These are phyloP conservation scores for Gila robusta DNA, from an alignment of 2,797 vertebrate genomes.

Conservation along the genomic window DNA sequence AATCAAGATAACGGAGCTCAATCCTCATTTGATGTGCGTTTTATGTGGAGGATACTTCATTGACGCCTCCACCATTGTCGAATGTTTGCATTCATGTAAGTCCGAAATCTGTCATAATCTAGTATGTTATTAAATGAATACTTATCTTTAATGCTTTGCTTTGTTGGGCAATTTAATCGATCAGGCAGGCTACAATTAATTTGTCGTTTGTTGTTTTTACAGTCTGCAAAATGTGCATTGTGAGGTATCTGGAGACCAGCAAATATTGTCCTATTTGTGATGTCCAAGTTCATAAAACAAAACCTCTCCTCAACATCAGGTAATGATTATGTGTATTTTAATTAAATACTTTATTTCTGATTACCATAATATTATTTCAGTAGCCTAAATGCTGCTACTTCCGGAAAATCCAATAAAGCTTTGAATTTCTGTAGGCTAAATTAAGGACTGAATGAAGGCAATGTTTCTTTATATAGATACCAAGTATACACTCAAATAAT, in stretches of 20 bases:
- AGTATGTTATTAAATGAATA: background rate
- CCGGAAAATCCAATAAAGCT: background rate
- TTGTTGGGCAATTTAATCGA: background rate
- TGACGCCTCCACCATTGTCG: constrained; percentile 97
- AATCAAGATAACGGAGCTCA: constrained; percentile 99
- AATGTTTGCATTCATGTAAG: constrained; percentile 99
- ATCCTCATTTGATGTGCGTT: constrained; percentile 98
- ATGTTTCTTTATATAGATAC: background rate
- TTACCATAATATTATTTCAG: background rate
- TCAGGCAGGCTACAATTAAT: background rate
- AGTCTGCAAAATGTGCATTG: constrained; percentile 99
- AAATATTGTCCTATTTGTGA: constrained; percentile 99
- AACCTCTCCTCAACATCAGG: constrained; percentile 98
- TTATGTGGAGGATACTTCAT: constrained; percentile 99
- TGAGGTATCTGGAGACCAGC: constrained; percentile 98
- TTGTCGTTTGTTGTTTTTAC: constrained; percentile 37
- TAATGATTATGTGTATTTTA: constrained; percentile 68
- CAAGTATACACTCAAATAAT: background rate
- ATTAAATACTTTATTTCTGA: background rate
- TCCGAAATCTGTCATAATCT: constrained; percentile 37
- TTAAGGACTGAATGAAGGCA: background rate
- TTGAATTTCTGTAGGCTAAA: background rate
- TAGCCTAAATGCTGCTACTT: background rate
- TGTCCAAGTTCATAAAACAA: constrained; percentile 99
- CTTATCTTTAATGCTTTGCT: background rate